Conservation (phyloP, 2,113 vertebrate species). For the Pleuronectes platessa region DNA sequence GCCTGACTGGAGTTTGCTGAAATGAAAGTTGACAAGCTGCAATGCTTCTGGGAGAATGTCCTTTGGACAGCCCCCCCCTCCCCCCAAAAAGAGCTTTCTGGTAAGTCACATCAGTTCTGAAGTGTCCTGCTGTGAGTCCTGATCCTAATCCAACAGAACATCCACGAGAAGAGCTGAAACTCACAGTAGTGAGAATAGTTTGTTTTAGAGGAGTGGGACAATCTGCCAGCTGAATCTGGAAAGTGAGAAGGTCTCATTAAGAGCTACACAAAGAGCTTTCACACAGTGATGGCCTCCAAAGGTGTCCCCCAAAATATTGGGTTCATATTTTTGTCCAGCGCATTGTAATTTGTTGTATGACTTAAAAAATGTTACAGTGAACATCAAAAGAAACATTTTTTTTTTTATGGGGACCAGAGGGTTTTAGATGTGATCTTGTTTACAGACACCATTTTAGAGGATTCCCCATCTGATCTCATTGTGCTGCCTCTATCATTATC, state of each 20-base stretch:
- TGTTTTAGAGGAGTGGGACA: neutral
- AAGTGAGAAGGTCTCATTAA: too few relatives aligned
- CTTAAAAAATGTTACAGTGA: too few relatives aligned
- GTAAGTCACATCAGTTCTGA: neutral
- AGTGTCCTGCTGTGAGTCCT: conserved; percentile 10
- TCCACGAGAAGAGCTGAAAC: neutral
- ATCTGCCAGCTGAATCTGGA: too few relatives aligned
- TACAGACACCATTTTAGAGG: neutral
- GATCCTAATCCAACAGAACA: neutral
- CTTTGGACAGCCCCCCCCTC: neutral
- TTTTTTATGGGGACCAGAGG: too few relatives aligned
- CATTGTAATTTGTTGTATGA: too few relatives aligned
- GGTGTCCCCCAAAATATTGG: too few relatives aligned
- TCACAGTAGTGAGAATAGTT: neutral
- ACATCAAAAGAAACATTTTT: too few relatives aligned
- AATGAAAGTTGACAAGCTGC: neutral
- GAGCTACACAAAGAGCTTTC: neutral
- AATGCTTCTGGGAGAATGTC: neutral
- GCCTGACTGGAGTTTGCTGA: neutral
- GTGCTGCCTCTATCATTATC: too few relatives aligned
- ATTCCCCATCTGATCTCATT: too few relatives aligned
- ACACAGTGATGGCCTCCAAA: too few relatives aligned
- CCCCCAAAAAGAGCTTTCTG: neutral
- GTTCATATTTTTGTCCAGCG: too few relatives aligned
- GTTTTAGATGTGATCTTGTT: neutral